Evolutionary conservation across 2,113 vertebrate species (phyloP), one percentile per base, ranked within the genome.

Genomic region (Abramis brama): DNA sequence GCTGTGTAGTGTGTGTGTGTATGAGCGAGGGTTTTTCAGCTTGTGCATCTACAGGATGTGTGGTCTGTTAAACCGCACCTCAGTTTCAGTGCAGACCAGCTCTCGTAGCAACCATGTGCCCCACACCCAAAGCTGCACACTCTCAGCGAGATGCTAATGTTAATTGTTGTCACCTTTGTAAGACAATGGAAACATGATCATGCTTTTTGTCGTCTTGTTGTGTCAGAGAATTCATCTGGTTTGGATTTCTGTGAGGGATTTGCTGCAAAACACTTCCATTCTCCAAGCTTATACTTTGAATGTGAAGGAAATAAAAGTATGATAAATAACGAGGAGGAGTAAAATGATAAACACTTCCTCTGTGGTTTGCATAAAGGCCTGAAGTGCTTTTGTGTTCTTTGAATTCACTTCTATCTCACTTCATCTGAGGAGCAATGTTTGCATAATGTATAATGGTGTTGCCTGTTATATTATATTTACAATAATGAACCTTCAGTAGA

Each of bases 41-140:
- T 57, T 83, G 79, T 66, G 75, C 89, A 80, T 84, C 62, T 87
- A 87, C 90, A 92, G 92, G 91, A 94, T 91, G 86, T 92, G 91
- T 90, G 92, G 92, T 92, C 89, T 93, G 78, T 82, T 86, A 89
- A 89, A 94, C 92, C 93, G 39, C 91, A 91, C 30, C 57, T 83
- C 62, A 88, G 88, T 92, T 92, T 90, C 84, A 85, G 86, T 70
- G 68, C 70, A 86, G 87, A 83, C 80, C 64, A 87, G 66, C 50
- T 70, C 80, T 83, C 25, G 79, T 82, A 47, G 88, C 77, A 90
- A 79, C 83, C 82, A 43, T 76, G 79, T 66, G 68, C 66, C 81
- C 73, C 85, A 83, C 81, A 83, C 87, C 85, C 85, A 84, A 77
- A 55, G 30, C 83, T 70, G 70, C 83, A 85, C 50, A 78, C 81